Evolutionary conservation across 1,140 invertebrate genomes (phyloP), one percentile per base, ranked within the genome.

Genomic region (Gerris buenoi): DNA sequence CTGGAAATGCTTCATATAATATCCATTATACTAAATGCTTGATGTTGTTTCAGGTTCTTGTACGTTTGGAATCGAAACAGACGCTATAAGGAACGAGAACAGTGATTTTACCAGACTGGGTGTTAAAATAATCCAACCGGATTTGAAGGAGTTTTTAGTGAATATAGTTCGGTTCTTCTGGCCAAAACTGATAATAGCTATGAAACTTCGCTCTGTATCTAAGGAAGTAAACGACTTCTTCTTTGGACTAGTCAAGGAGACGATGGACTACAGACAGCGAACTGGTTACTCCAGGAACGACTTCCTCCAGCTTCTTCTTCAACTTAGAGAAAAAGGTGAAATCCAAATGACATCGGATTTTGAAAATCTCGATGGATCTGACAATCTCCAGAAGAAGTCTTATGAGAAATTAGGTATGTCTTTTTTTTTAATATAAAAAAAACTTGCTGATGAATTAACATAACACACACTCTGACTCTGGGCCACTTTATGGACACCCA

Each of bases 41-140:
- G 1, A 26, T 58, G 0, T 58, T 65, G 1, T 65, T 65, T 65
- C 65, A 66, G 79, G 78, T 26, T 78, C 77, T 0, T 82, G 79
- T 67, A 80, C 79, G 14, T 84, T 84, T 71, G 83, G 83, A 14
- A 73, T 84, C 1, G 77, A 83, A 59, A 78, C 78, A 18, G 78
- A 83, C 64, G 79, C 77, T 5, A 74, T 84, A 70, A 73, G 70
- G 18, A 71, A 79, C 70, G 73, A 77, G 0, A 69, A 79, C 25
- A 78, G 80, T 28, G 76, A 80, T 65, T 83, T 84, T 69, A 74
- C 76, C 59, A 66, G 71, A 57, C 79, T 81, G 72, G 79, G 80
- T 0, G 70, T 72, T n/a, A 65, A 64, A 74, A 75, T 71, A 71
- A 74, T 65, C 74, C 74, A 73, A 73, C 74, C 29, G 23, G 74